Evolutionary conservation across 2,797 vertebrate species (phyloP).

Genomic region (Monodelphis domestica): DNA sequence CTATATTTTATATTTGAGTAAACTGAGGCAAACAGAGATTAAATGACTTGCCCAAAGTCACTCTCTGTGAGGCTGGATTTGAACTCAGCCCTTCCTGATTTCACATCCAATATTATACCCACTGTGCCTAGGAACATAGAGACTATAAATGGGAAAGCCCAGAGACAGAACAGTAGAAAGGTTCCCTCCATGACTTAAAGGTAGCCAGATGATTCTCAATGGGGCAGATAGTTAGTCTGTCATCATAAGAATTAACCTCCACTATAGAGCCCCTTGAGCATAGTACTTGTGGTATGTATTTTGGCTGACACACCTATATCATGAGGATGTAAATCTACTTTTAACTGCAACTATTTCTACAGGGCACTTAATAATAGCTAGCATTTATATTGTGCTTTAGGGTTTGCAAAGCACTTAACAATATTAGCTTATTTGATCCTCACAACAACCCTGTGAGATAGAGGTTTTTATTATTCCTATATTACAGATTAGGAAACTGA

Average conservation of each 20-base stretch:
- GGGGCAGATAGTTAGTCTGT: background rate
- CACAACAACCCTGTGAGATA: background rate
- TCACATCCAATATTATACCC: background rate
- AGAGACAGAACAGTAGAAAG: background rate
- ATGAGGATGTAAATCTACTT: background rate
- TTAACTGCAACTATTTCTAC: background rate
- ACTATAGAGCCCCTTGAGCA: background rate
- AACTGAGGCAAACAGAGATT: background rate
- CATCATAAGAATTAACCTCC: background rate
- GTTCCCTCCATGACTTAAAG: background rate
- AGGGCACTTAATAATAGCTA: background rate
- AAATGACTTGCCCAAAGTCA: background rate
- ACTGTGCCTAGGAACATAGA: background rate
- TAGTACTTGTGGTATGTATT: background rate
- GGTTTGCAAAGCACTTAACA: background rate
- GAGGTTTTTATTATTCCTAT: background rate
- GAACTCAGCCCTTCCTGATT: background rate
- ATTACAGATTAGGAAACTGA: background rate
- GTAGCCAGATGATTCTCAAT: background rate
- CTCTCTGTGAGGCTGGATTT: background rate
- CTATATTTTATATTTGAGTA: background rate
- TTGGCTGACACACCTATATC: background rate
- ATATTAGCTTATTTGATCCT: background rate
- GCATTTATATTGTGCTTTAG: background rate
- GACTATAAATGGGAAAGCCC: constrained; percentile 16